A percentile compares a stretch with the other conserved stretches of the same genome.
Evolutionary conservation across 2,888 invertebrate species (phyloP).

Genomic region (Torymus auratus): DNA sequence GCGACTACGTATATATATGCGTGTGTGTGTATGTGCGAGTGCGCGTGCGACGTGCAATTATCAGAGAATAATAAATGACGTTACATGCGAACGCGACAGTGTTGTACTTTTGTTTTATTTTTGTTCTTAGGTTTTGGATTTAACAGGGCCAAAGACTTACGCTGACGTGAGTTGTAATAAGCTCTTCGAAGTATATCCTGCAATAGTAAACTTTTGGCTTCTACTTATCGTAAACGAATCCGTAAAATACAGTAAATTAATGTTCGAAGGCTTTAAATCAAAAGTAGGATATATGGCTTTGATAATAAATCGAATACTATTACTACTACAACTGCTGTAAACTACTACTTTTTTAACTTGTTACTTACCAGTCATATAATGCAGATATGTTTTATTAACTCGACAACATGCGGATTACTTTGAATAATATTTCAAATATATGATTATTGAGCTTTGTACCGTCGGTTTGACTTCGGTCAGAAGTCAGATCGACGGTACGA

Average conservation of each 20-base stretch:
- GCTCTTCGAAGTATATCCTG: slow-evolving; percentile 52
- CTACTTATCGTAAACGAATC: slow-evolving; percentile 47
- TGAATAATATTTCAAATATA: slow-evolving; percentile 13
- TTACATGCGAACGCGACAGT: slow-evolving; percentile 26
- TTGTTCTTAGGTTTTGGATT: slow-evolving; percentile 48
- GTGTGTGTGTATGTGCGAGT: not conserved
- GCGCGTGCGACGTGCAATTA: slow-evolving; percentile 56
- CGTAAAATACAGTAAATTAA: slow-evolving; percentile 26
- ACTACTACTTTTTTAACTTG: slow-evolving; percentile 16
- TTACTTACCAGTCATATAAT: slow-evolving; percentile 32
- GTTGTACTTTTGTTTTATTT: slow-evolving; percentile 34
- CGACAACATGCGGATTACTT: slow-evolving; percentile 15
- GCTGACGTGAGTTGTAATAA: slow-evolving; percentile 54
- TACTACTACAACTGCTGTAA: too few relatives aligned
- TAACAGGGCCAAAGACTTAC: slow-evolving; percentile 60
- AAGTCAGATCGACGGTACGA: too few relatives aligned
- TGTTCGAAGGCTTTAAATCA: slow-evolving; percentile 32
- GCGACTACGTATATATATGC: too few relatives aligned
- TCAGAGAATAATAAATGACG: slow-evolving; percentile 33
- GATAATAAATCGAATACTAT: slow-evolving; percentile 10
- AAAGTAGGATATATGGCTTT: slow-evolving; percentile 43
- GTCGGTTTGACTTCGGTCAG: too few relatives aligned
- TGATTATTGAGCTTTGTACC: not conserved
- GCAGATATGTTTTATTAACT: slow-evolving; percentile 35
- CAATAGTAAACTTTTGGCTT: slow-evolving; percentile 43